A percentile compares a stretch with the other conserved stretches of the same genome.
Conservation (phyloP, 35 echinoderm and acorn worm genomes). For the Acanthaster planci region DNA sequence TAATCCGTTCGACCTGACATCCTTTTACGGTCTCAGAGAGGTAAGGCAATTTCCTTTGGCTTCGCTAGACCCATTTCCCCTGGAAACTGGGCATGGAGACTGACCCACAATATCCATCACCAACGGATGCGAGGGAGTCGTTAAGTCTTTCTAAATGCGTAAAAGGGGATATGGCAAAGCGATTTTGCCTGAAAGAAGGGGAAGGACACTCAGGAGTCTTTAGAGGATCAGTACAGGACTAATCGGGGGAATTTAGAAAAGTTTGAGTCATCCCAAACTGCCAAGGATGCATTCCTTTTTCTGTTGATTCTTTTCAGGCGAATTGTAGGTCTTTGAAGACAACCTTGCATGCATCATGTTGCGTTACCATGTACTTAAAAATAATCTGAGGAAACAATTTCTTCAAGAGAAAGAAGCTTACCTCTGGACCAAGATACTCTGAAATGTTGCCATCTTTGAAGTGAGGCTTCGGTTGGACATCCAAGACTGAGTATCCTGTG, state of each 20-base stretch:
- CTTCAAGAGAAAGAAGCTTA: neutral
- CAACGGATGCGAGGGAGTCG: neutral
- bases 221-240: neutral
- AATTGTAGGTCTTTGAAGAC: too few species aligned
- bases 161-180: neutral
- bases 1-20: too few species aligned
- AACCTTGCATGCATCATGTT: too few species aligned
- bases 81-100: too few species aligned
- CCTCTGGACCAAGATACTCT: conserved; percentile 50
- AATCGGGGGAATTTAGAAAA: neutral
- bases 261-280: neutral
- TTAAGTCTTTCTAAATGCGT: neutral
- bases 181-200: neutral
- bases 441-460: conserved; percentile 47
- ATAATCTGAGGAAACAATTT: too few species aligned
- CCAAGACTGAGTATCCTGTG: conserved; percentile 48
- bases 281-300: neutral
- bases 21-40: too few species aligned
- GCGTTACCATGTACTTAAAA: too few species aligned
- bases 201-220: neutral
- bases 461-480: conserved; percentile 35
- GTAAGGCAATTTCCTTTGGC: too few species aligned
- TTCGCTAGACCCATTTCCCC: too few species aligned
- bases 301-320: too few species aligned
- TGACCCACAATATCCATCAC: too few species aligned